Evolutionary conservation across 2,113 vertebrate species (phyloP).

Genomic region (Fregata magnificens): DNA sequence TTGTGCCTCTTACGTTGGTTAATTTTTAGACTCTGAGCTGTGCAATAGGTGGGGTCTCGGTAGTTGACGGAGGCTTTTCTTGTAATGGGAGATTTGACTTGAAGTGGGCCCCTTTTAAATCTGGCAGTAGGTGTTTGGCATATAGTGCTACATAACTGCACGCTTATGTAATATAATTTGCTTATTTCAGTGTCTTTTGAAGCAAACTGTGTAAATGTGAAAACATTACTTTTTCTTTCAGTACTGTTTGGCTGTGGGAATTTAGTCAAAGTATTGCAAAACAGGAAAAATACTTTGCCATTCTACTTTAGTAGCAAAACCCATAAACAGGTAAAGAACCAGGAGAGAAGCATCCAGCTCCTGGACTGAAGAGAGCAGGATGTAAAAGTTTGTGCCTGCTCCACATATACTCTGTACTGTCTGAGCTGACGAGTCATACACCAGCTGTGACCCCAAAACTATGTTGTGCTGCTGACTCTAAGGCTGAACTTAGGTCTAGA

Average conservation of each 20-base stretch:
- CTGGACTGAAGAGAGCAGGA: neutral
- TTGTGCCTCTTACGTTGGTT: neutral
- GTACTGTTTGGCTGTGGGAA: neutral
- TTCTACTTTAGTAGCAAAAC: neutral
- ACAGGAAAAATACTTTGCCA: neutral
- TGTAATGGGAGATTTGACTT: slow-evolving; percentile 56
- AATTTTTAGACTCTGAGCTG: neutral
- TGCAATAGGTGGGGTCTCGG: neutral
- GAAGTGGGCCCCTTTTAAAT: slow-evolving; percentile 57
- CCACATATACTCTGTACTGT: neutral
- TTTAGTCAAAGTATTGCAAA: slow-evolving; percentile 18
- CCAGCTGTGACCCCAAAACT: neutral
- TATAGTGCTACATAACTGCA: slow-evolving; percentile 47
- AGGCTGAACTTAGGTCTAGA: neutral
- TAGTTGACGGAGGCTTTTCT: slow-evolving; percentile 38
- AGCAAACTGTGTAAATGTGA: slow-evolving; percentile 34
- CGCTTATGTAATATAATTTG: slow-evolving; percentile 27
- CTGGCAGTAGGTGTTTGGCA: slow-evolving; percentile 22
- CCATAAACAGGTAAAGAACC: neutral
- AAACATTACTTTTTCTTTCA: neutral
- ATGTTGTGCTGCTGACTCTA: neutral
- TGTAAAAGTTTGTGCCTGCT: neutral
- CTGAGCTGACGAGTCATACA: neutral
- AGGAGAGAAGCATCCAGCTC: neutral
- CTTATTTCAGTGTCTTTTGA: slow-evolving; percentile 38